phyloP scores from a whole-genome alignment of 1,140 invertebrate species.

The Pseudomyrmex flavicornis region DNA sequence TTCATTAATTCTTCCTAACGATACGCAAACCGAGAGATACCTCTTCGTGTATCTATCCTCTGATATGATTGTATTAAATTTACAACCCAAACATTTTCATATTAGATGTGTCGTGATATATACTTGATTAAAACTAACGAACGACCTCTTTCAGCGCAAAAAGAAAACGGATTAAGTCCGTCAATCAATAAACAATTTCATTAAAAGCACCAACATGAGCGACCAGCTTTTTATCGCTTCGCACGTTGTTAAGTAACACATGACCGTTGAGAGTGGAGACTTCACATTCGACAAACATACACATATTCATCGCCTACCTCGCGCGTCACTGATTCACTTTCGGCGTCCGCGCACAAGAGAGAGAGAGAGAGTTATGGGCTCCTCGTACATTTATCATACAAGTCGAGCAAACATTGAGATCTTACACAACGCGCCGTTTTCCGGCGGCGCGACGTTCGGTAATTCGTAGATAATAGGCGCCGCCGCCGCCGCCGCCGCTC shows the following conservation, averaged over 20 bases:
- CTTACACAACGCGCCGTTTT: slow-evolving; percentile 27
- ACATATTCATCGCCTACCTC: neutral
- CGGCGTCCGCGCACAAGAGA: slow-evolving; percentile 4
- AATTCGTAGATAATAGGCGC: slow-evolving; percentile 54
- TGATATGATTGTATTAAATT: neutral
- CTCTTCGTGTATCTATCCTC: neutral
- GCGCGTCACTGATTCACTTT: slow-evolving; percentile 24
- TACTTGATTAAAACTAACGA: neutral
- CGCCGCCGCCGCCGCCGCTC: neutral
- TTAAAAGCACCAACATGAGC: neutral
- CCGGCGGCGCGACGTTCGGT: slow-evolving; percentile 24
- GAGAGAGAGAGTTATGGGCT: neutral
- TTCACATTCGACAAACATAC: too few relatives aligned
- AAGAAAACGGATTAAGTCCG: neutral
- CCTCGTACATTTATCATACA: slow-evolving; percentile 30
- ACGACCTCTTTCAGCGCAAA: neutral
- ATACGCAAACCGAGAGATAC: neutral
- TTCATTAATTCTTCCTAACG: slow-evolving; percentile 5
- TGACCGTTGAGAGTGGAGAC: too few relatives aligned
- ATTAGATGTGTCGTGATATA: neutral
- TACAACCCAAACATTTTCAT: neutral
- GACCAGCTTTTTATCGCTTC: neutral
- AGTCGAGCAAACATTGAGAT: slow-evolving; percentile 21
- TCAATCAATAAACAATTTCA: neutral
- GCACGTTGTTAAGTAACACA: neutral